Conservation (phyloP, 2,797 vertebrate genomes). For the Ataeniobius toweri region DNA sequence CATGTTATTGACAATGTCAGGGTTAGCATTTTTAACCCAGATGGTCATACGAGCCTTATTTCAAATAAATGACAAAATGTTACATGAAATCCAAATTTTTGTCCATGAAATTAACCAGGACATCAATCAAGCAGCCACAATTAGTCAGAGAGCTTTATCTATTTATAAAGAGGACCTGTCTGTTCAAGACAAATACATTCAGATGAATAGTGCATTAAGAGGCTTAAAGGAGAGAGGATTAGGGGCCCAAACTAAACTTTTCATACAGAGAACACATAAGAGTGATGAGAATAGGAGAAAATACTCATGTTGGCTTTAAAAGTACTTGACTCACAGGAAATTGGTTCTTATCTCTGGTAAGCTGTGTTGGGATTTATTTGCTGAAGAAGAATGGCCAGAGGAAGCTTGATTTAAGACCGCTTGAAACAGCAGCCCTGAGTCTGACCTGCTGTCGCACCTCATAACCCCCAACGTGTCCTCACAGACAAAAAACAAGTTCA, state of each 20-base stretch:
- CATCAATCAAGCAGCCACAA: slow-evolving; percentile 21
- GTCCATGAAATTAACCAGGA: slow-evolving; percentile 36
- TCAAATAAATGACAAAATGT: slow-evolving; percentile 38
- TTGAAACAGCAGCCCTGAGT: slow-evolving; percentile 48
- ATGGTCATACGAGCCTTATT: slow-evolving; percentile 40
- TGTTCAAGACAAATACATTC: slow-evolving; percentile 48
- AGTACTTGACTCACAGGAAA: slow-evolving; percentile 73
- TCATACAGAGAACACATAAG: slow-evolving; percentile 41
- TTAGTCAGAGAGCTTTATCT: slow-evolving; percentile 18
- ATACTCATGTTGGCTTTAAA: slow-evolving; percentile 45
- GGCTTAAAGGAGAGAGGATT: slow-evolving; percentile 34
- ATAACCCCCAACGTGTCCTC: slow-evolving; percentile 24
- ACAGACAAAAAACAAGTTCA: slow-evolving; percentile 11
- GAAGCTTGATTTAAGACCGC: slow-evolving; percentile 63
- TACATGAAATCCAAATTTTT: slow-evolving; percentile 43
- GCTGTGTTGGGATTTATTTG: slow-evolving; percentile 67
- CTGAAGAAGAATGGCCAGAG: slow-evolving; percentile 56
- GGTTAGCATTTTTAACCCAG: slow-evolving; percentile 59
- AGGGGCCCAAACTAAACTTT: slow-evolving; percentile 42
- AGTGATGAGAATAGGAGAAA: slow-evolving; percentile 47
- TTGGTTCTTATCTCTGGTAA: slow-evolving; percentile 70
- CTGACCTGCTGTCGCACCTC: slow-evolving; percentile 47
- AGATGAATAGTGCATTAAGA: slow-evolving; percentile 43
- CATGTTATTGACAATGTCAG: slow-evolving; percentile 60
- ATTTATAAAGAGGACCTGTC: slow-evolving; percentile 21